A percentile compares a stretch with the other conserved stretches of the same genome.
Evolutionary conservation across 2,113 vertebrate genomes (phyloP).

Genomic region (Rana temporaria): DNA sequence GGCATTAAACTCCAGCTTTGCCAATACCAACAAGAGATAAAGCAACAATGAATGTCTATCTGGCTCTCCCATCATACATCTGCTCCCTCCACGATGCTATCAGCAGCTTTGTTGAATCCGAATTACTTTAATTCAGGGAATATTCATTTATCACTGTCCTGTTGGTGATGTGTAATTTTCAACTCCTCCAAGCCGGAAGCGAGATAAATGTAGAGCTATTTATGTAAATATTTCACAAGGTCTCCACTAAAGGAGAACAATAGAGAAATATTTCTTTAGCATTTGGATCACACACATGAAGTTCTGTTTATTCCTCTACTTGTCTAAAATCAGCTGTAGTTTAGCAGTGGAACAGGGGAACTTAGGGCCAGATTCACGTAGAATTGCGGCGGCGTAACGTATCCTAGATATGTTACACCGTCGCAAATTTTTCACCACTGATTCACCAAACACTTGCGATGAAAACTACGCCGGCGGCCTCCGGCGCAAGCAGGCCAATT

Average conservation of each 20-base stretch:
- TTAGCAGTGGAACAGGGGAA: too few species aligned
- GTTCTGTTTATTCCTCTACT: too few species aligned
- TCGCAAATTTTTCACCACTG: too few species aligned
- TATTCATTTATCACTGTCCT: conserved; percentile 45
- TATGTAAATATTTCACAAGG: conserved; percentile 40
- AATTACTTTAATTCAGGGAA: conserved; percentile 17
- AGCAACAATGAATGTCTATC: neutral
- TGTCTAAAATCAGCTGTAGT: too few species aligned
- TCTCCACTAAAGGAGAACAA: conserved; percentile 30
- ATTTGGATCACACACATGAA: neutral
- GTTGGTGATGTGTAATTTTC: conserved; percentile 38
- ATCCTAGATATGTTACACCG: too few species aligned
- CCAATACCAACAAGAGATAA: too few species aligned
- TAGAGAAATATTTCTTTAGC: conserved; percentile 42
- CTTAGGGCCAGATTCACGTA: too few species aligned
- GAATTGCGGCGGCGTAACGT: too few species aligned
- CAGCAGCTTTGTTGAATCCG: neutral
- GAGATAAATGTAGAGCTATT: conserved; percentile 23
- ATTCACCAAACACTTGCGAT: too few species aligned
- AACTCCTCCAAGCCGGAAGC: conserved; percentile 12
- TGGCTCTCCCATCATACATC: conserved; percentile 1
- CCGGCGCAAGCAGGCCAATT: too few species aligned
- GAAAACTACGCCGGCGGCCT: too few species aligned
- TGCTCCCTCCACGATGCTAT: neutral
- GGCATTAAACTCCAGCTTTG: too few species aligned